These are phyloP conservation scores for Leptodactylus fallax DNA, from an alignment of 2,797 vertebrate genomes.

Conservation along the genomic window DNA sequence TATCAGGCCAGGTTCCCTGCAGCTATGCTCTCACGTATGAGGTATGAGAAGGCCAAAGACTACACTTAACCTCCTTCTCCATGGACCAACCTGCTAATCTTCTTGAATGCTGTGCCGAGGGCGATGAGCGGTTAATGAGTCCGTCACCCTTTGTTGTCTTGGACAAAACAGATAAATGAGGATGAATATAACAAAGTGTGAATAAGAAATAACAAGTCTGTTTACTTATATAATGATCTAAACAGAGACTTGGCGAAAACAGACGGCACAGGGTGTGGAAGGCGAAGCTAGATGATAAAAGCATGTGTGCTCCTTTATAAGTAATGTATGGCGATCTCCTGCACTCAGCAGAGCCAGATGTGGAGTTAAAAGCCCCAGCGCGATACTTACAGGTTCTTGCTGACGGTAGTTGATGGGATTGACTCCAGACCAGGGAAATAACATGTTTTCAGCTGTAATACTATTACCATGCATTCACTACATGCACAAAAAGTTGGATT, in stretches of 20 bases:
- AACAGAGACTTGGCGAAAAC: neutral
- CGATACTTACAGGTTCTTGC: neutral
- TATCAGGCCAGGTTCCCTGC: no score
- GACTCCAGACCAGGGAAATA: neutral
- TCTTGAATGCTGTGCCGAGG: neutral
- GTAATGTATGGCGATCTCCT: neutral
- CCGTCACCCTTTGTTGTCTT: neutral
- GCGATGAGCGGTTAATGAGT: neutral
- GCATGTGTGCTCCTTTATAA: neutral
- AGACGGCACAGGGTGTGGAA: neutral
- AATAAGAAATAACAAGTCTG: slow-evolving; percentile 12
- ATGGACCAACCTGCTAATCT: slow-evolving; percentile 22
- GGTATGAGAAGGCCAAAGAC: neutral
- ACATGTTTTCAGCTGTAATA: neutral
- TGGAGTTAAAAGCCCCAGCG: neutral
- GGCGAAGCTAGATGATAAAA: neutral
- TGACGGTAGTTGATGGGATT: neutral
- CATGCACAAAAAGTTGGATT: no score
- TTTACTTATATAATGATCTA: neutral
- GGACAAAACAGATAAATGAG: neutral
- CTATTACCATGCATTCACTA: neutral
- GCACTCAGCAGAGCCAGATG: neutral
- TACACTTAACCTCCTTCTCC: neutral
- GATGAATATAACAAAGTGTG: slow-evolving; percentile 36
- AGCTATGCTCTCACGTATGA: no score